Percentiles rank a stretch among this genome's conserved stretches.
These are phyloP conservation scores for Hesperia comma DNA, from an alignment of 2,888 invertebrate genomes.

Conservation along the genomic window DNA sequence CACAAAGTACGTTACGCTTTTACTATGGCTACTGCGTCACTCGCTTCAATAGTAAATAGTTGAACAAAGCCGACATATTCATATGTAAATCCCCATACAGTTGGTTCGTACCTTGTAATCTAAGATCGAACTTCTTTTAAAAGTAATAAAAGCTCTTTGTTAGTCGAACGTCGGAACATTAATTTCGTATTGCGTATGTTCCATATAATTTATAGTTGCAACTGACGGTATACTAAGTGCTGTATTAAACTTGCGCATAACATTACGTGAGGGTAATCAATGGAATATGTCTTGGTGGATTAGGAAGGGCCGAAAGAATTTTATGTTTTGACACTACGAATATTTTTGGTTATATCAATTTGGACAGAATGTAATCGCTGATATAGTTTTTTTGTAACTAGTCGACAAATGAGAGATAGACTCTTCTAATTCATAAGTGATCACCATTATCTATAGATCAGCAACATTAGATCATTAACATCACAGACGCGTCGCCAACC, in stretches of 20 bases:
- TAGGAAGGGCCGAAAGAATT: background rate
- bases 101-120: slow-evolving; percentile 40
- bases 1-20: background rate
- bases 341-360: too few species aligned
- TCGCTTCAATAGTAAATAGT: slow-evolving; percentile 37
- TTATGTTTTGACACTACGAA: too few species aligned
- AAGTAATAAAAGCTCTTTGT: slow-evolving; percentile 39
- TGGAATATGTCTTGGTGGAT: background rate
- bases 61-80: slow-evolving; percentile 49
- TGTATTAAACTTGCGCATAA: slow-evolving; percentile 18
- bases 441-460: too few species aligned
- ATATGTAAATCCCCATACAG: slow-evolving; percentile 57
- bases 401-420: too few species aligned
- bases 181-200: slow-evolving; percentile 38
- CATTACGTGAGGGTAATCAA: slow-evolving; percentile 1
- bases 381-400: too few species aligned
- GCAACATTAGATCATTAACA: too few species aligned
- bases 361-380: too few species aligned
- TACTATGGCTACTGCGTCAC: slow-evolving; percentile 8
- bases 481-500: too few species aligned
- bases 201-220: slow-evolving; percentile 38
- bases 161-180: slow-evolving; percentile 39
- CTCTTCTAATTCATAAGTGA: too few species aligned
- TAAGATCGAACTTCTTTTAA: slow-evolving; percentile 39
- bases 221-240: slow-evolving; percentile 17